Percentiles rank a stretch among this genome's conserved stretches.
These are phyloP conservation scores for Eueides isabella DNA, from an alignment of 1,140 invertebrate species.

Conservation along the genomic window DNA sequence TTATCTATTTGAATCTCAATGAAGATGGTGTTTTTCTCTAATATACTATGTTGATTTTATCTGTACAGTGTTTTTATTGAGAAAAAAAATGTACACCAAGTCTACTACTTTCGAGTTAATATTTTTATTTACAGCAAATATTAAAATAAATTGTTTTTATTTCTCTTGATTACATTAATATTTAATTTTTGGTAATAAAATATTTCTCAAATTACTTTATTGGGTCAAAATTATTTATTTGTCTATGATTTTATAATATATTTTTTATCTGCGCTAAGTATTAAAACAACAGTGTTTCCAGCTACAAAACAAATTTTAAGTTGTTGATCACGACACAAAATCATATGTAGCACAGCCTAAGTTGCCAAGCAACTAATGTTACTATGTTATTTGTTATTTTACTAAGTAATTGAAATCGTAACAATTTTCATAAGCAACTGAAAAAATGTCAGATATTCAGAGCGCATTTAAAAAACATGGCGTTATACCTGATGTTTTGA, in stretches of 20 bases:
- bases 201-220: too few species aligned
- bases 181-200: too few species aligned
- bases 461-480: slow-evolving; percentile 64
- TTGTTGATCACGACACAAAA: neutral
- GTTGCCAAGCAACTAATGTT: neutral
- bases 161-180: too few species aligned
- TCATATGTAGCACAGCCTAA: neutral
- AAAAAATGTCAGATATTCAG: slow-evolving; percentile 61
- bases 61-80: too few species aligned
- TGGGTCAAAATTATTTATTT: neutral
- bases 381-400: neutral
- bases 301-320: neutral
- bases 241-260: neutral
- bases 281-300: neutral
- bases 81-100: too few species aligned
- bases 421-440: neutral
- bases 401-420: neutral
- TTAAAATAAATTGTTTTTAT: too few species aligned
- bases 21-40: too few species aligned
- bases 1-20: too few species aligned
- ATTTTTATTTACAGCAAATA: too few species aligned
- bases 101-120: too few species aligned
- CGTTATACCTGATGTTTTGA: slow-evolving; percentile 68
- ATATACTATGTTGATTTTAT: too few species aligned
- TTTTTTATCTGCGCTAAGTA: neutral